Evolutionary conservation across 1,140 invertebrate species (phyloP), one percentile per base, ranked within the genome.

Genomic region (Conus betulinus): DNA sequence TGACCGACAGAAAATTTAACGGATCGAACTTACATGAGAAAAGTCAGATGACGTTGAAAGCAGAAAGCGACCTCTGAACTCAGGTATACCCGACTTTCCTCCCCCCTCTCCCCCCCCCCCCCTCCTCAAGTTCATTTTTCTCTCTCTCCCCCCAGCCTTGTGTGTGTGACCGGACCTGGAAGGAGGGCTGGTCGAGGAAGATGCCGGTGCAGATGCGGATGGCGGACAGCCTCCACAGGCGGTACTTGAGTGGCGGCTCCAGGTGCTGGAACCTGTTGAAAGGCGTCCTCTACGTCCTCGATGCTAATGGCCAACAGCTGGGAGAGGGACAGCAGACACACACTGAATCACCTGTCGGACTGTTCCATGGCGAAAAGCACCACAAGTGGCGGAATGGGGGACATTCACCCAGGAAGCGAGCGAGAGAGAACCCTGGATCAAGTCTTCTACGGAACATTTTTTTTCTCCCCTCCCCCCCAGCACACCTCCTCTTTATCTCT

Each of bases 211-310:
- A 92, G 4, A 95, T 89, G 27, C 93, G 90, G 71, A 94, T 91
- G 55, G 92, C 93, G 90, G 92, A 93, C 23, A 94, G 93, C 76
- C 91, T 90, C 94, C 94, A 95, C 52, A 95, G 89, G 17, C 94
- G 90, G 51, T 93, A 91, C 76, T 93, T 92, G 23, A 95, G 88
- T 5, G 94, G 92, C 39, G 94, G 93, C 0, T 93, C 90, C 7
- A 91, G 88, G 53, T 91, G 85, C 0, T 52, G 39, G 85, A 94
- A 94, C 27, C 89, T 88, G 15, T 90, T 52, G 25, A 93, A 93
- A 88, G 3, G 93, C 93, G 52, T 91, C 60, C 76, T 93, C 90
- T 88, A 94, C 92, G 85, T 94, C 93, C 10, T 92, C 91, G 13
- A 89, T 83, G 25, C 89, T 91, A 39, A 95, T 91, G 87, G 92